These are phyloP conservation scores for Drosophila pruinosa DNA, from an alignment of 1,140 invertebrate species.

Conservation along the genomic window DNA sequence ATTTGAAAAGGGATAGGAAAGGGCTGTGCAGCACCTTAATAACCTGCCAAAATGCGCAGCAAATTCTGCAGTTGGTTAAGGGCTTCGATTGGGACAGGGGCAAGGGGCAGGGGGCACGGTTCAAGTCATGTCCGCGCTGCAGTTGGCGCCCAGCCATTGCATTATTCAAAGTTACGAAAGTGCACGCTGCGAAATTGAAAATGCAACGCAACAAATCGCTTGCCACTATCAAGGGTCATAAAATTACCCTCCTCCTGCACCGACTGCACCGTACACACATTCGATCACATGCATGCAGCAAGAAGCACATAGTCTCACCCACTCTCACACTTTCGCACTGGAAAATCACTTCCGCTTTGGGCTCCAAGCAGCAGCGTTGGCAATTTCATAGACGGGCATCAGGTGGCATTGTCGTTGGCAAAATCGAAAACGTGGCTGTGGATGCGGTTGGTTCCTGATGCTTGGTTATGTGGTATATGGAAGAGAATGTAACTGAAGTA, in stretches of 20 bases:
- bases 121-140: slow-evolving; percentile 13
- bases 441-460: slow-evolving; percentile 5
- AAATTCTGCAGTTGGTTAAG: slow-evolving; percentile 11
- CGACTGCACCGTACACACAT: slow-evolving; percentile 4
- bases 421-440: slow-evolving; percentile 71
- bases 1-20: background rate
- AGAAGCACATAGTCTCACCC: slow-evolving; percentile 15
- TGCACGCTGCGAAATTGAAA: slow-evolving; percentile 71
- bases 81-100: background rate
- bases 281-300: too few relatives aligned
- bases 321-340: slow-evolving; percentile 39
- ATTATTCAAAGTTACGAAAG: slow-evolving; percentile 75
- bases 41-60: slow-evolving; percentile 59
- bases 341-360: slow-evolving; percentile 76
- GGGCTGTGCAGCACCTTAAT: slow-evolving; percentile 44
- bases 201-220: slow-evolving; percentile 79
- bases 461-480: background rate
- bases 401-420: slow-evolving; percentile 50
- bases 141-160: slow-evolving; percentile 56
- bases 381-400: slow-evolving; percentile 58
- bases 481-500: background rate
- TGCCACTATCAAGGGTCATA: slow-evolving; percentile 79
- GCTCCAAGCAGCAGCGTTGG: slow-evolving; percentile 61
- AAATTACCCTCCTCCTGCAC: slow-evolving; percentile 42
- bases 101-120: too few relatives aligned